Evolutionary conservation across 2,888 invertebrate genomes (phyloP).

Genomic region (Lypha dubia): DNA sequence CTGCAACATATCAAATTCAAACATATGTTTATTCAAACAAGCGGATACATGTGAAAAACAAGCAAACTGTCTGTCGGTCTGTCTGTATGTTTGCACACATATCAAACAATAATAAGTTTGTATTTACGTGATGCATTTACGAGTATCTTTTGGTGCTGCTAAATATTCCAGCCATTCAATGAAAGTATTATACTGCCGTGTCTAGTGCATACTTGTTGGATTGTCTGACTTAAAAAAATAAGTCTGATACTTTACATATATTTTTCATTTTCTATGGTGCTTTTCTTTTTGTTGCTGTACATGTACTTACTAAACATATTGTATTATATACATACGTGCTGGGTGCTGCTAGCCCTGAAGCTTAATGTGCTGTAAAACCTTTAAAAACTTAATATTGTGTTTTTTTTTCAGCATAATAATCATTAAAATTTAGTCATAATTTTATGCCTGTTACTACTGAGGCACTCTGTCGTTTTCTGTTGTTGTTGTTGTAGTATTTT

Average conservation of each 20-base stretch:
- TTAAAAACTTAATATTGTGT: conserved; percentile 8
- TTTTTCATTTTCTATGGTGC: neutral
- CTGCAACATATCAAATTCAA: conserved; percentile 30
- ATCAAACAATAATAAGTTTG: neutral
- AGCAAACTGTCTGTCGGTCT: neutral
- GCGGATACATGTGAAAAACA: conserved; percentile 1
- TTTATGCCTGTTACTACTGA: conserved; percentile 57
- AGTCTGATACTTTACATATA: conserved; percentile 25
- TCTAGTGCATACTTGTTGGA: conserved; percentile 17
- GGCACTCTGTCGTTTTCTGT: neutral
- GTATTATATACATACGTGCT: neutral
- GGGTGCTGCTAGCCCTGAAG: conserved; percentile 49
- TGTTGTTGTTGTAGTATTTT: neutral
- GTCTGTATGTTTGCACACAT: conserved; percentile 24
- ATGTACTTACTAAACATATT: neutral
- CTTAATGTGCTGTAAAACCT: conserved; percentile 21
- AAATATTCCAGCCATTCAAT: conserved; percentile 20
- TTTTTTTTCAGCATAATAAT: conserved; percentile 54
- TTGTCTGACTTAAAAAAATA: conserved; percentile 2
- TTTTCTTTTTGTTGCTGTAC: conserved; percentile 8
- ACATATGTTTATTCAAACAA: conserved; percentile 43
- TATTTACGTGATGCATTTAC: conserved; percentile 44
- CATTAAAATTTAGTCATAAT: conserved; percentile 65
- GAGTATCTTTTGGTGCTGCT: conserved; percentile 49
- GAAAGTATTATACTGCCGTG: conserved; percentile 15